These are phyloP conservation scores for Bolinopsis microptera DNA, from an alignment of 37 sponge, comb jelly and placozoan genomes.

Conservation along the genomic window DNA sequence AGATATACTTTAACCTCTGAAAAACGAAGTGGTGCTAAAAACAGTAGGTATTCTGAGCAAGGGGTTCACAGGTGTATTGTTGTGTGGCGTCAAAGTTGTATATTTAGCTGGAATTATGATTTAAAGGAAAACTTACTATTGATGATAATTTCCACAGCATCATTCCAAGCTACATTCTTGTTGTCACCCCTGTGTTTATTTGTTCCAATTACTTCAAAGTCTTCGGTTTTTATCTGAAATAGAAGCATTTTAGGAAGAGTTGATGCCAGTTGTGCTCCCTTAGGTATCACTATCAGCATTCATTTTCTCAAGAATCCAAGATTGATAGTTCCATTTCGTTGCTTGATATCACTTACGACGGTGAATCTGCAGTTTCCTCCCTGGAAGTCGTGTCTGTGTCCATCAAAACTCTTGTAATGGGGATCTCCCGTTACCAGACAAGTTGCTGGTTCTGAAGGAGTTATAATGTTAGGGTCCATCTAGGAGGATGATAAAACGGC, in stretches of 20 bases:
- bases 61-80: no score
- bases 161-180: conserved; percentile 8
- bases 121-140: background rate
- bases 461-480: no score
- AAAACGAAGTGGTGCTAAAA: no score
- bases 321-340: no score
- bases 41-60: no score
- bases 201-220: conserved; percentile 13
- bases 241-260: no score
- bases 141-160: background rate
- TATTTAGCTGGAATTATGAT: no score
- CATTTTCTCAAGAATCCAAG: no score
- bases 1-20: background rate
- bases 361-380: conserved; percentile 42
- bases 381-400: conserved; percentile 46
- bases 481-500: no score
- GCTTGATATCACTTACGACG: background rate
- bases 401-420: conserved; percentile 21
- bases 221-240: background rate
- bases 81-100: no score
- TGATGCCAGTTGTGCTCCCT: no score
- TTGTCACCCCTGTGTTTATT: conserved; percentile 20
- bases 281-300: no score
- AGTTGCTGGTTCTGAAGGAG: background rate
- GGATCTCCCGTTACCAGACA: conserved; percentile 16